Evolutionary conservation across 1,140 invertebrate genomes (phyloP), one percentile per base, ranked within the genome.

Genomic region (Sitodiplosis mosellana): DNA sequence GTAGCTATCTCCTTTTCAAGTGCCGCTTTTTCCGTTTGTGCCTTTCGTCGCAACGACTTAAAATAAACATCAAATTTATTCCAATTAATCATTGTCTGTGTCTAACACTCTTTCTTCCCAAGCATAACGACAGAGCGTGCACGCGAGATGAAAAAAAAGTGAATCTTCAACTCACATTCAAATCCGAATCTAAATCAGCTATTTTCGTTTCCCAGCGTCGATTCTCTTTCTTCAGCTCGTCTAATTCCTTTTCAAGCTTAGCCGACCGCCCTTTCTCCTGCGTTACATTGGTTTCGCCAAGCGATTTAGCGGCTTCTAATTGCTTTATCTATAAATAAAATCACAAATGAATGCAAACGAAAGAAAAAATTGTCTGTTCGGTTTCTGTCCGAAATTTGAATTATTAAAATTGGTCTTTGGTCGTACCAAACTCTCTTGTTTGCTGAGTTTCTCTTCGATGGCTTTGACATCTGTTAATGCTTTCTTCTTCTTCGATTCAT

Each of bases 221-320:
- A 3, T 56, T 53, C 18, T 64, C 62, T 21, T 60, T 64, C 56
- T 72, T 74, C 42, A 77, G 70, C 64, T 76, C 79, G 52, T 74
- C 70, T 5, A 81, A 55, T 57, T 82, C 75, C 22, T 67, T 76
- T 62, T 84, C 79, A 46, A 83, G 55, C 46, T 69, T 65, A 18
- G 63, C 64, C 21, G 80, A 65, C 59, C 79, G 81, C 40, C 75
- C 73, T 54, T 60, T 61, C 8, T 64, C 61, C 3, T 27, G 27
- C 49, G 50, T 46, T 64, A 64, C 19, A 48, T 50, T 44, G 59
- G 60, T 1, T 51, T 22, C 21, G 64, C 61, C 15, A 59, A 51
- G 47, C 8, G 55, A 41, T 48, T 60, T 64, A 34, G 41, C 53
- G 0, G 51, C 21, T 49, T 64, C 62, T 22, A 41, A 52, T 46